Percentiles rank a stretch among this genome's conserved stretches.
These are phyloP conservation scores for Scaptomyza flava DNA, from an alignment of 2,888 invertebrate genomes.

Conservation along the genomic window DNA sequence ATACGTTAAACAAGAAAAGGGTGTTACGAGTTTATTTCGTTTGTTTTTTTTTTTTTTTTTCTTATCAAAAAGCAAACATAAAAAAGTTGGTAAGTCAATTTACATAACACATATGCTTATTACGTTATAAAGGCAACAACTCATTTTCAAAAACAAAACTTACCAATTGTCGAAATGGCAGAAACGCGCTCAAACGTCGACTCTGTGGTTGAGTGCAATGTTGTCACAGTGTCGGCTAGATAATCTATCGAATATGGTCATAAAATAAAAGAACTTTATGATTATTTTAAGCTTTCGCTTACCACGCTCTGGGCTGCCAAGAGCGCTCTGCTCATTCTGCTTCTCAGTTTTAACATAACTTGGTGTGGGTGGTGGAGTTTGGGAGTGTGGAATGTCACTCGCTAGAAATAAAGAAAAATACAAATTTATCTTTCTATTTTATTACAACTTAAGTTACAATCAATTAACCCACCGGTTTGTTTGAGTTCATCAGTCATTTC, in stretches of 20 bases:
- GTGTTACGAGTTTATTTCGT: slow-evolving; percentile 49
- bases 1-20: slow-evolving; percentile 51
- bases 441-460: not conserved
- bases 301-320: slow-evolving; percentile 64
- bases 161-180: slow-evolving; percentile 80
- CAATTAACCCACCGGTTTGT: slow-evolving; percentile 64
- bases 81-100: slow-evolving; percentile 62
- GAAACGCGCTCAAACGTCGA: slow-evolving; percentile 79
- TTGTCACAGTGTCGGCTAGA: slow-evolving; percentile 77
- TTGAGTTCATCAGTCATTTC: slow-evolving; percentile 81
- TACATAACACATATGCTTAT: slow-evolving; percentile 71
- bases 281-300: not conserved
- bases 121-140: slow-evolving; percentile 51
- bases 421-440: not conserved
- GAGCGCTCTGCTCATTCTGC: slow-evolving; percentile 56
- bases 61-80: slow-evolving; percentile 66
- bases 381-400: slow-evolving; percentile 82
- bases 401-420: slow-evolving; percentile 37
- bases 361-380: slow-evolving; percentile 84
- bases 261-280: not conserved
- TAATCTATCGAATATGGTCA: slow-evolving; percentile 57
- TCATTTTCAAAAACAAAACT: slow-evolving; percentile 56
- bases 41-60: slow-evolving; percentile 10
- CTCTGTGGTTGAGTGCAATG: slow-evolving; percentile 80
- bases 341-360: slow-evolving; percentile 77